Conservation (phyloP, 2,888 invertebrate species). For the Dryobota labecula region DNA sequence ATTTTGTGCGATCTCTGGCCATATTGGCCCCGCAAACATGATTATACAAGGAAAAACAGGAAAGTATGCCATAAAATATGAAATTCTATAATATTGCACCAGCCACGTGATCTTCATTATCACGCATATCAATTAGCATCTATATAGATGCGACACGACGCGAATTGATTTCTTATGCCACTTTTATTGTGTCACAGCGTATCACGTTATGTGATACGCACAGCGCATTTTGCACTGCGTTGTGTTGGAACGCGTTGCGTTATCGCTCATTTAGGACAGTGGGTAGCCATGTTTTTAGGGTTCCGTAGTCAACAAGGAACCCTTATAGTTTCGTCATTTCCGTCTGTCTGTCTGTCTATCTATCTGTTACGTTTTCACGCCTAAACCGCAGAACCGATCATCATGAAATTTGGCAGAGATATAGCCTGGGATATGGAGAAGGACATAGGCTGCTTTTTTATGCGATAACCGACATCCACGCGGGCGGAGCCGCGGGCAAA, state of each 20-base stretch:
- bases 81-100: slow-evolving; percentile 3
- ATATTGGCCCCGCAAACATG: background rate
- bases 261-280: background rate
- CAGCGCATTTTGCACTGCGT: slow-evolving; percentile 12
- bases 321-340: too few relatives aligned
- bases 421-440: too few relatives aligned
- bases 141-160: slow-evolving; percentile 6
- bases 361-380: too few relatives aligned
- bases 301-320: too few relatives aligned
- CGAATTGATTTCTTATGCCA: slow-evolving; percentile 7
- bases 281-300: background rate
- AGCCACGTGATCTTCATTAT: slow-evolving; percentile 12
- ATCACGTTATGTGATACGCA: slow-evolving; percentile 20
- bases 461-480: too few relatives aligned
- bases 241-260: background rate
- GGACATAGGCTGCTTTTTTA: too few relatives aligned
- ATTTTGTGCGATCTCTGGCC: background rate
- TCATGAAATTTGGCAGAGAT: too few relatives aligned
- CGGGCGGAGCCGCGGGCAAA: too few relatives aligned
- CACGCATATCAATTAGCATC: slow-evolving; percentile 21
- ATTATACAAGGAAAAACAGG: background rate
- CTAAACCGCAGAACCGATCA: too few relatives aligned
- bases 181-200: slow-evolving; percentile 24
- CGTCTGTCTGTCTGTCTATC: too few relatives aligned
- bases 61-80: background rate